A percentile compares a stretch with the other conserved stretches of the same genome.
Evolutionary conservation across 2,888 invertebrate genomes (phyloP).

Genomic region (Plusia festucae): DNA sequence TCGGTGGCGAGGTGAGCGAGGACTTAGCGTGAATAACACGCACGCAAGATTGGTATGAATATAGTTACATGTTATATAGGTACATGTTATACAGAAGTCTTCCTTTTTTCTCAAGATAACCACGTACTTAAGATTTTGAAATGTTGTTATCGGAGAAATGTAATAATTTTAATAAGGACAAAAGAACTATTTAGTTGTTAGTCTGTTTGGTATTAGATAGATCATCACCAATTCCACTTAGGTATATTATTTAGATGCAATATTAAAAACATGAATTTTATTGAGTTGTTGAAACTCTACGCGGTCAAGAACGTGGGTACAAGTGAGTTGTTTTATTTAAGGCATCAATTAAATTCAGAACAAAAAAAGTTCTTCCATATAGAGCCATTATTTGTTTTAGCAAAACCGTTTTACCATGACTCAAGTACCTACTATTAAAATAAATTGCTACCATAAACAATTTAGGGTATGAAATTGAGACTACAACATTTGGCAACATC

Average conservation of each 20-base stretch:
- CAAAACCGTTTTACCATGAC: slow-evolving; percentile 21
- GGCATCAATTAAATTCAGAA: background rate
- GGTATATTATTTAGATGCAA: background rate
- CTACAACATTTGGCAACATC: slow-evolving; percentile 39
- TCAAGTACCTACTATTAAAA: slow-evolving; percentile 30
- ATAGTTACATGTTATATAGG: slow-evolving; percentile 32
- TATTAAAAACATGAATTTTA: background rate
- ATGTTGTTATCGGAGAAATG: no score
- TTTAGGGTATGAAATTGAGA: slow-evolving; percentile 44
- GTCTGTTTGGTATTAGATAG: no score
- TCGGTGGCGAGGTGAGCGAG: slow-evolving; percentile 40
- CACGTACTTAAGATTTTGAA: background rate
- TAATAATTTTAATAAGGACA: no score
- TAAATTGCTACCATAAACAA: slow-evolving; percentile 43
- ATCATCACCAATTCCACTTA: no score
- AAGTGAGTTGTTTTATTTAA: background rate
- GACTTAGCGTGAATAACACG: slow-evolving; percentile 46
- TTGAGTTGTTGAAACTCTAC: background rate
- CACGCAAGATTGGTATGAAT: slow-evolving; percentile 41
- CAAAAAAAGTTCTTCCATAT: no score
- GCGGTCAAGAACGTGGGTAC: background rate
- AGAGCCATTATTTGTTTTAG: slow-evolving; percentile 5
- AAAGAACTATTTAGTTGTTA: no score
- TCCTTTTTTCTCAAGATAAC: slow-evolving; percentile 24
- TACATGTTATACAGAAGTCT: slow-evolving; percentile 33